Evolutionary conservation across 2,797 vertebrate genomes (phyloP), one percentile per base, ranked within the genome.

Genomic region (Pangasius djambal): DNA sequence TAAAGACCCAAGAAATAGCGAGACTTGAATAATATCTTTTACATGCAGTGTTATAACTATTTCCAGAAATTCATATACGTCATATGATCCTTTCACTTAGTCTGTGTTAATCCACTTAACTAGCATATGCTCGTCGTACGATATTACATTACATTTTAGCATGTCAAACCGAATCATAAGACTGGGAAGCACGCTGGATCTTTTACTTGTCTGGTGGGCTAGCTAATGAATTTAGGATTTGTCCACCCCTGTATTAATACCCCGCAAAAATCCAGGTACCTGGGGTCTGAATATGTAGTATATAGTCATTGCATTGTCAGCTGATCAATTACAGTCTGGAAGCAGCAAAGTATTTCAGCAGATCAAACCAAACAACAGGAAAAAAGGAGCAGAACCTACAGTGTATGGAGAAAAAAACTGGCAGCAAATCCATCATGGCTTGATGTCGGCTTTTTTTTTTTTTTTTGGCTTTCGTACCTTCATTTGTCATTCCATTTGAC

Each of bases 201-300:
- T 74, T 74, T 40, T 44, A 44, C 40, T 74, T 44, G 70, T 74
- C 37, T 44, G 70, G 37, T 44, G 37, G 25, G 22, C 40, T 5
- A 13, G 74, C 25, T 77, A 77, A 77, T 77, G 25, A 77, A 50
- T 50, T 48, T 50, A 77, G 44, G 44, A 55, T 79, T 79, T 79
- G 77, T 55, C 77, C 77, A 34, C 7, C 7, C 0, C 3, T 55
- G n/a, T 31, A 31, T 57, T 34, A 79, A 16, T 34, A 34, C n/a
- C n/a, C 77, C 50, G 57, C 16, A 10, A 55, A 79, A 55, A 9
- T 31, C n/a, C 75, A 18, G 48, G 48, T 16, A 52, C 50, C 37
- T 10, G 18, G 37, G 31, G 37, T 75, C 40, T 34, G 50, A 20
- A 52, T 8, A 0, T 74, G 70, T 10, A 10, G 37, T 74, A n/a